A percentile compares a stretch with the other conserved stretches of the same genome.
These are phyloP conservation scores for Gadus chalcogrammus DNA, from an alignment of 2,113 vertebrate genomes.

Conservation along the genomic window DNA sequence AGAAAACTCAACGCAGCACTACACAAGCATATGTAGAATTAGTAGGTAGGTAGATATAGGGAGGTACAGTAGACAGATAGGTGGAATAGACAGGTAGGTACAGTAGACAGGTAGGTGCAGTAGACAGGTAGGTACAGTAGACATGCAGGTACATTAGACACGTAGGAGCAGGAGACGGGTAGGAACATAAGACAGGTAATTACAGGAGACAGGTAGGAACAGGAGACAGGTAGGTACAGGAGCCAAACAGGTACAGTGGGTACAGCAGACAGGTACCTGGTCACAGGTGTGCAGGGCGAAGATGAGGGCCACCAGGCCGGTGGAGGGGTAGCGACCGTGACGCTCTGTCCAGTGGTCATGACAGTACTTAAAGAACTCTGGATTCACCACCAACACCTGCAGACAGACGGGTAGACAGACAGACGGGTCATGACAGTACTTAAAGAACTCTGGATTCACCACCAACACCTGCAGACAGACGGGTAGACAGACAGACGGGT, in stretches of 20 bases:
- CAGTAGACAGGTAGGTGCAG: too few relatives aligned
- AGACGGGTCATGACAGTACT: slow-evolving; percentile 64
- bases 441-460: slow-evolving; percentile 73
- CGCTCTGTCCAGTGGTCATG: slow-evolving; percentile 69
- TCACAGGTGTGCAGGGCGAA: slow-evolving; percentile 77
- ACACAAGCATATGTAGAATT: too few relatives aligned
- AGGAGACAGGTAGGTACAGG: too few relatives aligned
- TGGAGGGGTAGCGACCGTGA: slow-evolving; percentile 77
- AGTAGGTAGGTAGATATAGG: too few relatives aligned
- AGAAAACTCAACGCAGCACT: too few relatives aligned
- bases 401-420: background rate
- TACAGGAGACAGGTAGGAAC: too few relatives aligned
- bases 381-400: slow-evolving; percentile 74
- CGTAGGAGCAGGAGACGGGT: too few relatives aligned
- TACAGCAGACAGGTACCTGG: slow-evolving; percentile 50
- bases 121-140: too few relatives aligned
- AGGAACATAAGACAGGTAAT: too few relatives aligned
- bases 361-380: slow-evolving; percentile 74
- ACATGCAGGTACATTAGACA: too few relatives aligned
- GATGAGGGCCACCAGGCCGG: slow-evolving; percentile 74
- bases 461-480: slow-evolving; percentile 65
- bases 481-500: background rate
- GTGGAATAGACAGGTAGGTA: too few relatives aligned
- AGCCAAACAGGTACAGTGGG: background rate
- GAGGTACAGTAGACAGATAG: too few relatives aligned